Conservation (phyloP, 2,113 vertebrate species). For the Channa maculata region DNA sequence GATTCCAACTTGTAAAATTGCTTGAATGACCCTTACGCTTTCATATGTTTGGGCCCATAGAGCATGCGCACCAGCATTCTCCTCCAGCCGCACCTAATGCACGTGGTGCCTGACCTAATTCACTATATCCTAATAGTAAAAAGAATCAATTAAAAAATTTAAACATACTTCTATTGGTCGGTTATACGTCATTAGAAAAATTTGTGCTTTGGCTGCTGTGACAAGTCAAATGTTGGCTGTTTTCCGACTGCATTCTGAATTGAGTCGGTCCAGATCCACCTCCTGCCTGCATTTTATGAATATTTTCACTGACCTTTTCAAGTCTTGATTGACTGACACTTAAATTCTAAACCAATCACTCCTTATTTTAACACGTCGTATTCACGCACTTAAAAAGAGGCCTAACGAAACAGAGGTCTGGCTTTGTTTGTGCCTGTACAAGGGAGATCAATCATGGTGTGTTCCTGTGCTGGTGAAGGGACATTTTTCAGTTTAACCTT, state of each 20-base stretch:
- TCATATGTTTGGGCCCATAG: no score
- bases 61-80: no score
- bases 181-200: no score
- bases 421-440: constrained; percentile 86
- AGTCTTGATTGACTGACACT: constrained; percentile 78
- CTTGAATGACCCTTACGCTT: no score
- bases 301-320: constrained; percentile 82
- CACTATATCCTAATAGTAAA: no score
- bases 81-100: no score
- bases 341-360: constrained; percentile 76
- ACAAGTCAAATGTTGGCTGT: no score
- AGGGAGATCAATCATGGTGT: constrained; percentile 94
- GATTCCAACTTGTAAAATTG: no score
- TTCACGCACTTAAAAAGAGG: constrained; percentile 60
- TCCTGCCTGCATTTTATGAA: constrained; percentile 60
- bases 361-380: constrained; percentile 72
- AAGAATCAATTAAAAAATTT: no score
- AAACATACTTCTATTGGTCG: no score
- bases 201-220: no score
- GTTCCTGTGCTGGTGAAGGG: constrained; percentile 84
- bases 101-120: no score
- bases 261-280: constrained; percentile 23
- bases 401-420: constrained; percentile 61
- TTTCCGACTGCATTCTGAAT: background rate
- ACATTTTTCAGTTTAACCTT: constrained; percentile 96